Evolutionary conservation across 2,888 invertebrate genomes (phyloP).

Genomic region (Tenthredo mesomela): DNA sequence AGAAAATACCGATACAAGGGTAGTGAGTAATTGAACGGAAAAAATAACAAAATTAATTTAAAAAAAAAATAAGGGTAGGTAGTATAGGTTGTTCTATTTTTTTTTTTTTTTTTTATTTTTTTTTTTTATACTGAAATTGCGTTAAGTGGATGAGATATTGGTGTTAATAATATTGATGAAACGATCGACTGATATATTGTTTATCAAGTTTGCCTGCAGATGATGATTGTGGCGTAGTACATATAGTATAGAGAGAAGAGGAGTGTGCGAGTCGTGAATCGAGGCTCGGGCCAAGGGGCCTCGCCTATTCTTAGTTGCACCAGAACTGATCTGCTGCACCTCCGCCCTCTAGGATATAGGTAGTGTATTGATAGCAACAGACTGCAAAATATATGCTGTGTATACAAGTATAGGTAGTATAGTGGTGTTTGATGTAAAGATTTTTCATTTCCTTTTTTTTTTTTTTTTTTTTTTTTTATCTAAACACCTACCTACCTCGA

Average conservation of each 20-base stretch:
- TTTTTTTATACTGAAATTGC: not conserved
- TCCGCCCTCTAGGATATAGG: constrained; percentile 14
- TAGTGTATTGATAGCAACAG: constrained; percentile 14
- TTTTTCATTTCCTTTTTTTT: not conserved
- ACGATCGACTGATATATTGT: not conserved
- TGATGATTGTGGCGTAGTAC: not conserved
- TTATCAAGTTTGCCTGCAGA: not conserved
- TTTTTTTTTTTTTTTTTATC: not conserved
- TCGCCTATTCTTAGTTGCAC: constrained; percentile 52
- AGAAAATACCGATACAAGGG: no score
- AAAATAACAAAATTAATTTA: no score
- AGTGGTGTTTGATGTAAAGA: not conserved
- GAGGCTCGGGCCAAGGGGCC: constrained; percentile 47
- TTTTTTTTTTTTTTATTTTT: no score
- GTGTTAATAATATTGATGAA: not conserved
- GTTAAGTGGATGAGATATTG: not conserved
- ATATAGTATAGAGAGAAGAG: not conserved
- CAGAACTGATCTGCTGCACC: constrained; percentile 41
- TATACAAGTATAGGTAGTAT: not conserved
- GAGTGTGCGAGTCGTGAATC: constrained; percentile 13
- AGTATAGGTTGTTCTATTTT: no score
- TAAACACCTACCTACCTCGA: not conserved
- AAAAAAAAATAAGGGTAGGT: no score
- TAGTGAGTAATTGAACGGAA: no score
- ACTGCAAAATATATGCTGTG: not conserved